A percentile compares a stretch with the other conserved stretches of the same genome.
These are phyloP conservation scores for Heliconius congener DNA, from an alignment of 1,140 invertebrate genomes.

Conservation along the genomic window DNA sequence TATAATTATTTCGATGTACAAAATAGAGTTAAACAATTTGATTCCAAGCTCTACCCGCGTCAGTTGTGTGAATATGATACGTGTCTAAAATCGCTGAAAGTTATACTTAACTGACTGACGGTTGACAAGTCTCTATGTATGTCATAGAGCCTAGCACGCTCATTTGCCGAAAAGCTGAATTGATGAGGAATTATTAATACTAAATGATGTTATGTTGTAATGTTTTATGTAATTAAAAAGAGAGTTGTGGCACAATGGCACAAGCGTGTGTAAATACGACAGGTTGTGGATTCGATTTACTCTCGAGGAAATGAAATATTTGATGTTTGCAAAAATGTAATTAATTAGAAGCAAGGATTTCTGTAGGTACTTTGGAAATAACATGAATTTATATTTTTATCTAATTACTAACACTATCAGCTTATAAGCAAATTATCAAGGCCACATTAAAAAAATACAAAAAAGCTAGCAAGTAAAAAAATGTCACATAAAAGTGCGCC, in stretches of 20 bases:
- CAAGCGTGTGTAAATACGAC: too few relatives aligned
- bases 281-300: too few relatives aligned
- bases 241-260: too few relatives aligned
- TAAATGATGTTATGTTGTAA: neutral
- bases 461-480: neutral
- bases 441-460: neutral
- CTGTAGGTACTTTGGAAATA: too few relatives aligned
- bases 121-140: neutral
- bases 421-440: neutral
- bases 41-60: neutral
- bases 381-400: too few relatives aligned
- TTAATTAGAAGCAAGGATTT: too few relatives aligned
- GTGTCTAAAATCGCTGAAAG: slow-evolving; percentile 8
- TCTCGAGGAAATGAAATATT: too few relatives aligned
- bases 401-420: too few relatives aligned
- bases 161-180: neutral
- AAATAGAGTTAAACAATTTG: neutral
- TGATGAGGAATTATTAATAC: neutral
- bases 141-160: neutral
- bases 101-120: neutral
- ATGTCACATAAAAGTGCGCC: neutral
- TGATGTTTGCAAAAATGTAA: too few relatives aligned
- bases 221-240: neutral
- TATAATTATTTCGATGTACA: neutral
- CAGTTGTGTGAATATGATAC: neutral